These are phyloP conservation scores for Stictocephala bisonia DNA, from an alignment of 2,888 invertebrate genomes.

Conservation along the genomic window DNA sequence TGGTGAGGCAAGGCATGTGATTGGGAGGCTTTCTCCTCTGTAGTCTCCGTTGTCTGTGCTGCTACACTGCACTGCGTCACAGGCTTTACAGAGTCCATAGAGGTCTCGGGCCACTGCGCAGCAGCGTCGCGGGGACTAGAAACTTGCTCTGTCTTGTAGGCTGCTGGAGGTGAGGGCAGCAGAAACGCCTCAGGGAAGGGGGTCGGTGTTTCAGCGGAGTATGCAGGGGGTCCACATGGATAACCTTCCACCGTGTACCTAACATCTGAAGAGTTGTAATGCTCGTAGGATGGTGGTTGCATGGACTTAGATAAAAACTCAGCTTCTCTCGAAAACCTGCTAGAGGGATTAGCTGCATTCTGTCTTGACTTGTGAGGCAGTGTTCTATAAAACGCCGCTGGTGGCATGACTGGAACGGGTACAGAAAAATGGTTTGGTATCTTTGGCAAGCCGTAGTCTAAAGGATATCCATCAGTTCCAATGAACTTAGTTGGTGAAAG, in stretches of 20 bases:
- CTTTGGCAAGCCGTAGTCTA: slow-evolving; percentile 81
- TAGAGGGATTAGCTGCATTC: slow-evolving; percentile 60
- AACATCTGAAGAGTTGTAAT: slow-evolving; percentile 67
- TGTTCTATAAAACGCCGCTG: slow-evolving; percentile 71
- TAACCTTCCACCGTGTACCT: slow-evolving; percentile 86
- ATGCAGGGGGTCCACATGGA: slow-evolving; percentile 69
- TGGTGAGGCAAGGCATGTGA: slow-evolving; percentile 68
- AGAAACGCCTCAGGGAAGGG: slow-evolving; percentile 51
- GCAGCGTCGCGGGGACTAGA: slow-evolving; percentile 47
- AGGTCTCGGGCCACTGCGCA: slow-evolving; percentile 56
- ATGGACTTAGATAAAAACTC: slow-evolving; percentile 71
- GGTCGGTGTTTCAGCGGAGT: slow-evolving; percentile 49
- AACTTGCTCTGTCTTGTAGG: slow-evolving; percentile 51
- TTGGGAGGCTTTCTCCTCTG: background rate
- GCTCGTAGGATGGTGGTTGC: slow-evolving; percentile 66
- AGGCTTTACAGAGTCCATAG: slow-evolving; percentile 52
- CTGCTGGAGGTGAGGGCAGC: slow-evolving; percentile 53
- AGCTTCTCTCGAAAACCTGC: slow-evolving; percentile 73
- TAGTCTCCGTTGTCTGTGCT: slow-evolving; percentile 45
- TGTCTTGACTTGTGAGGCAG: slow-evolving; percentile 76
- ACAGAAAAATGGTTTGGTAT: slow-evolving; percentile 64
- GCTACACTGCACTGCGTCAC: slow-evolving; percentile 48
- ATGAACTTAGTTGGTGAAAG: slow-evolving; percentile 78
- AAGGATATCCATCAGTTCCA: slow-evolving; percentile 82
- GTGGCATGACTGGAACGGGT: slow-evolving; percentile 51